Base-by-base conservation (phyloP, 2,888 invertebrate species). In the Cordilura impudica region DNA sequence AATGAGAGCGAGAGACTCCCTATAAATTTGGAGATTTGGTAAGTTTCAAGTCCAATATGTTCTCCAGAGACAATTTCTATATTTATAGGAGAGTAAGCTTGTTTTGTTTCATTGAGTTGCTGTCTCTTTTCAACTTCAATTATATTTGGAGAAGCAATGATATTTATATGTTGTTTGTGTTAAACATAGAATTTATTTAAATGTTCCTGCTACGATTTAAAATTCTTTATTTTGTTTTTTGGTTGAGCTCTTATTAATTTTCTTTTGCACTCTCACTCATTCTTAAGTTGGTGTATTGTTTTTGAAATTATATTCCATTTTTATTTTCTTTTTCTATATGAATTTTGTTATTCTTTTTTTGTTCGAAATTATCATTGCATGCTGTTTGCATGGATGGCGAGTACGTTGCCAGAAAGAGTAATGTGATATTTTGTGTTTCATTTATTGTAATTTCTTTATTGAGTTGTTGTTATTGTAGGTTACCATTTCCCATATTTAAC, bases 361-460 rank as follows among this genome's bases (percentile, higher is more conserved):
- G 12, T 26, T 53, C 29, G 19, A 60, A 66, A 60, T 58, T 73
- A 58, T 73, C 73, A 73, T 73, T 66, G 35, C 35, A n/a, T 35
- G 35, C 4, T 12, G 35, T 35, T 8, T 35, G 35, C 2, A 16
- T 4, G 29, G 10, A 31, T 29, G 18, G 31, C 16, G 12, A 14
- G 29, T 10, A 19, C 2, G 47, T 19, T 51, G 66, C 29, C n/a
- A 61, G 69, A 65, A 35, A 66, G 76, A 76, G 76, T 71, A 65
- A 71, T 65, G 35, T 26, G 58, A 76, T 76, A 71, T 70, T 58
- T 76, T 70, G 51, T 51, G 7, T 76, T 65, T 76, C 70, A 76
- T 58, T 70, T 70, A 23, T 58, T 66, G 12, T 56, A 54, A 29
- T 31, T 45, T 43, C 16, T 26, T 47, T 45, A 19, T 16, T 10